These are phyloP conservation scores for Sciurus carolinensis DNA, from an alignment of 2,797 vertebrate genomes.

Conservation along the genomic window DNA sequence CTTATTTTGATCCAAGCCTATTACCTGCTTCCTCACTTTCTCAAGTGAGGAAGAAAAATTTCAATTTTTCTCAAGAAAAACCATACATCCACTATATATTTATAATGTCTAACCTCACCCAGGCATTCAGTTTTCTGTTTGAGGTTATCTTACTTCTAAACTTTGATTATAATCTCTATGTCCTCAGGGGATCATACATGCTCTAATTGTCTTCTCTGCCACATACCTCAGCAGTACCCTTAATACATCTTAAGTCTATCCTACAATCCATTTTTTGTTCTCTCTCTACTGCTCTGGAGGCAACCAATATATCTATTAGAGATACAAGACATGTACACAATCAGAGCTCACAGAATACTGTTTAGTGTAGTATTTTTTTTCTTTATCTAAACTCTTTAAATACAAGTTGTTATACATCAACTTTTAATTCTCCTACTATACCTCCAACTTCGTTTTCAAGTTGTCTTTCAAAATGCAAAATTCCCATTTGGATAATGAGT, in stretches of 20 bases:
- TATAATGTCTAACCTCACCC: not conserved
- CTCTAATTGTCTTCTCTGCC: not conserved
- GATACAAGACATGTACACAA: not conserved
- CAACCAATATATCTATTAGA: not conserved
- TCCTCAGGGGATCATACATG: not conserved
- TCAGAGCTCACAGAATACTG: not conserved
- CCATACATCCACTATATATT: not conserved
- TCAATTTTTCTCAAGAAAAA: not conserved
- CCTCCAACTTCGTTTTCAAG: conserved; percentile 59
- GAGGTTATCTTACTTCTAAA: not conserved
- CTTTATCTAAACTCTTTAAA: conserved; percentile 38
- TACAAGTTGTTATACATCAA: not conserved
- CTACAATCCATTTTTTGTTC: not conserved
- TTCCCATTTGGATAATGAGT: conserved; percentile 42
- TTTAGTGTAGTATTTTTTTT: not conserved
- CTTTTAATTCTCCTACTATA: conserved; percentile 50
- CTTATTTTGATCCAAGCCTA: not conserved
- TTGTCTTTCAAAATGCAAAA: conserved; percentile 53
- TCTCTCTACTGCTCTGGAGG: not conserved
- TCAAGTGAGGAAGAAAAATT: not conserved
- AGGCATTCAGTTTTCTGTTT: conserved; percentile 18
- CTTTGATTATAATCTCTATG: conserved; percentile 23
- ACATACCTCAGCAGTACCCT: not conserved
- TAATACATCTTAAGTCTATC: not conserved
- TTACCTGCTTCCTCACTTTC: not conserved